A percentile compares a stretch with the other conserved stretches of the same genome.
Evolutionary conservation across 1,140 invertebrate species (phyloP).

Genomic region (Drepana arcuata): DNA sequence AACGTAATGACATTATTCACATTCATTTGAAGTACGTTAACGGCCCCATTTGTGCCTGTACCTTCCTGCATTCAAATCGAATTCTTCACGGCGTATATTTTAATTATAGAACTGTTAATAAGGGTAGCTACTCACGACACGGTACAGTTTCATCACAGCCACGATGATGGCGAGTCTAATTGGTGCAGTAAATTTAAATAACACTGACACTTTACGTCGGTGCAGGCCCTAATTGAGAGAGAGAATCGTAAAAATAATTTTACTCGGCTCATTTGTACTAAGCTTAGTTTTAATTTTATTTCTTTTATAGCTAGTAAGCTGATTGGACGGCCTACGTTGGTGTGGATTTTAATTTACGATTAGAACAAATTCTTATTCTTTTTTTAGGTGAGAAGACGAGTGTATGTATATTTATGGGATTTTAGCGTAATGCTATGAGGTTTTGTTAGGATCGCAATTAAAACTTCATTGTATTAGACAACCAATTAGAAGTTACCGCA

Average conservation of each 20-base stretch:
- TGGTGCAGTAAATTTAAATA: slow-evolving; percentile 69
- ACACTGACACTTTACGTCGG: slow-evolving; percentile 62
- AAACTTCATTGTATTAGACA: too few relatives aligned
- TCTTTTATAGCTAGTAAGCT: slow-evolving; percentile 42
- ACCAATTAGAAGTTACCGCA: too few relatives aligned
- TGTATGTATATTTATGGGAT: slow-evolving; percentile 8
- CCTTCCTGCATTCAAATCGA: slow-evolving; percentile 26
- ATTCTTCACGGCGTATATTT: slow-evolving; percentile 48
- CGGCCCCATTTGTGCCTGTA: slow-evolving; percentile 27
- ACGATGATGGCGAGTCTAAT: slow-evolving; percentile 64
- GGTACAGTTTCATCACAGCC: slow-evolving; percentile 50
- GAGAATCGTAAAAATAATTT: slow-evolving; percentile 69
- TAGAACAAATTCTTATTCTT: slow-evolving; percentile 22
- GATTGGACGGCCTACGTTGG: slow-evolving; percentile 36
- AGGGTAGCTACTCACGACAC: slow-evolving; percentile 56
- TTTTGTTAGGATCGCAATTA: too few relatives aligned
- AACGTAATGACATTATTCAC: too few relatives aligned
- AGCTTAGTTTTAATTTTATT: slow-evolving; percentile 60
- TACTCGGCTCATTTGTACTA: slow-evolving; percentile 62
- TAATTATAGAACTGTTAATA: slow-evolving; percentile 69
- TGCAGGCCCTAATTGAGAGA: slow-evolving; percentile 63
- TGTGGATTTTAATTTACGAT: slow-evolving; percentile 39
- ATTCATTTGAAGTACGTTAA: slow-evolving; percentile 13
- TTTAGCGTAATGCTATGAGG: too few relatives aligned
- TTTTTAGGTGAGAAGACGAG: slow-evolving; percentile 10